These are phyloP conservation scores for Palythoa heliodiscus DNA, from an alignment of 92 coral and sea anemone genomes.

Conservation along the genomic window DNA sequence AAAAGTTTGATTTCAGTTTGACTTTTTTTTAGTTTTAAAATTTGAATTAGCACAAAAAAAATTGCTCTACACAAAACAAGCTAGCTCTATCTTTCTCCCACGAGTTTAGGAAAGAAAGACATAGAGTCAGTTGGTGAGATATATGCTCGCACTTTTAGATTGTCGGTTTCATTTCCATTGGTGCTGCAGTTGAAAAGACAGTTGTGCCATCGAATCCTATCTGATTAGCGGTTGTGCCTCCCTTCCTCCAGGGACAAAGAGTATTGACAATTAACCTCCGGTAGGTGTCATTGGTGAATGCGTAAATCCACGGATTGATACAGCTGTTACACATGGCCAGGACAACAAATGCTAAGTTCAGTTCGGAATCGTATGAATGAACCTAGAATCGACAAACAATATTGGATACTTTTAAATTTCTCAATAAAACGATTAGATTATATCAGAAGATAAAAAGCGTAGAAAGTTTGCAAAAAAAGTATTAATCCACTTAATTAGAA, in stretches of 20 bases:
- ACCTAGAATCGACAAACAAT: not conserved
- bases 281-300: conserved; percentile 23
- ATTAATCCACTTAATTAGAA: too few relatives aligned
- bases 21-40: too few relatives aligned
- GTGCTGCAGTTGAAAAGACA: conserved; percentile 12
- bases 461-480: too few relatives aligned
- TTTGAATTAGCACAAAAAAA: too few relatives aligned
- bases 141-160: not conserved
- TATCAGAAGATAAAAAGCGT: too few relatives aligned
- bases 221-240: conserved; percentile 15
- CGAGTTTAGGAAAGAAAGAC: not conserved
- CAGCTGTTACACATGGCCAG: conserved; percentile 35
- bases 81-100: too few relatives aligned
- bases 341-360: conserved; percentile 23
- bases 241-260: conserved; percentile 27
- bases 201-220: conserved; percentile 12
- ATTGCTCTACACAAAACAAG: too few relatives aligned
- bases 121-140: too few relatives aligned
- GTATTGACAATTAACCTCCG: conserved; percentile 21
- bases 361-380: conserved; percentile 16
- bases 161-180: conserved; percentile 15
- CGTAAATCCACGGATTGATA: conserved; percentile 32
- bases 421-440: too few relatives aligned
- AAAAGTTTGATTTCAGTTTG: too few relatives aligned
- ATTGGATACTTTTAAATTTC: not conserved